These are phyloP conservation scores for Cyclophora albipunctata DNA, from an alignment of 2,888 invertebrate genomes.

Conservation along the genomic window DNA sequence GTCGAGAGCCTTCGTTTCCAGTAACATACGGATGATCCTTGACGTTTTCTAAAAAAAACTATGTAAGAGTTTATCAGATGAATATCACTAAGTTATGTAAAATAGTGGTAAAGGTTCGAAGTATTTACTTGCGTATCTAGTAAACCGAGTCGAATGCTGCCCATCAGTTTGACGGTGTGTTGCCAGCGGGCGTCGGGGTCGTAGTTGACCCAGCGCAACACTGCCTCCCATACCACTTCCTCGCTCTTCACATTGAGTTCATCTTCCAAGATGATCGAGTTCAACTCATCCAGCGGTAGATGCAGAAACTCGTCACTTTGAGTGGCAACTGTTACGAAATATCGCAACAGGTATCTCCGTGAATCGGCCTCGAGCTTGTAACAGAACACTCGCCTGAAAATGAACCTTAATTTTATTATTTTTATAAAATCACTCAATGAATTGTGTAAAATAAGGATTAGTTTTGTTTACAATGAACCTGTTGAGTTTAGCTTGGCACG, in stretches of 20 bases:
- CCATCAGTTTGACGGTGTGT: constrained; percentile 86
- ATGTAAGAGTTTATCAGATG: constrained; percentile 3
- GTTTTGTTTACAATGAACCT: constrained; percentile 1
- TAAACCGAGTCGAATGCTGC: constrained; percentile 86
- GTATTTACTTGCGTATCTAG: constrained; percentile 81
- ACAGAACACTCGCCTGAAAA: constrained; percentile 79
- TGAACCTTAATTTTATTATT: background rate
- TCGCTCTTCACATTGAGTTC: constrained; percentile 92
- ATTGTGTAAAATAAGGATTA: constrained; percentile 3
- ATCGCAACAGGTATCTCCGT: constrained; percentile 81
- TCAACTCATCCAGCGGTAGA: constrained; percentile 82
- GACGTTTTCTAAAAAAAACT: constrained; percentile 93
- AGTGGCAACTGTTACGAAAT: constrained; percentile 83
- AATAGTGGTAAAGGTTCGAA: background rate
- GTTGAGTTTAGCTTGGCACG: background rate
- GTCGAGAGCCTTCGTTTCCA: constrained; percentile 87
- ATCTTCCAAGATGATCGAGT: constrained; percentile 85
- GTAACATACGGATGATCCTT: constrained; percentile 91
- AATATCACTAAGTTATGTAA: constrained; percentile 1
- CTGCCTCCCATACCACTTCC: constrained; percentile 90
- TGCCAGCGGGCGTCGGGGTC: constrained; percentile 82
- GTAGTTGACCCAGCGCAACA: constrained; percentile 90
- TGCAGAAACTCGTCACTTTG: constrained; percentile 85
- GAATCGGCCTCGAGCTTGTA: constrained; percentile 81
- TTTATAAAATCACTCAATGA: background rate